Evolutionary conservation across 1,140 invertebrate genomes (phyloP).

Genomic region (Lasioglossum baleicum): DNA sequence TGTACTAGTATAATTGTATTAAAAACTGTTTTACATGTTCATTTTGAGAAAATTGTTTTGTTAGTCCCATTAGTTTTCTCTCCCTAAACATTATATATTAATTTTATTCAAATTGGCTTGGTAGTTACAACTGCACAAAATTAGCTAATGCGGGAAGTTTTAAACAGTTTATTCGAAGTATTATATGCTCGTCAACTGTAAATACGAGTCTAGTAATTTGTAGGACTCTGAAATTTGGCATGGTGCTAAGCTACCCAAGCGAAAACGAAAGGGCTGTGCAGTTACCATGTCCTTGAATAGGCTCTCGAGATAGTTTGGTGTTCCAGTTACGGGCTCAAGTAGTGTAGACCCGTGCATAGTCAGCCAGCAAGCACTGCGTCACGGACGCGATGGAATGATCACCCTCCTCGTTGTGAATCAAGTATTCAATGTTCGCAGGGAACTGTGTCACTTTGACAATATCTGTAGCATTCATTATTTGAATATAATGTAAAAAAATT

Average conservation of each 20-base stretch:
- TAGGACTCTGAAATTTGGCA: neutral
- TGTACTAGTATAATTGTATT: no score
- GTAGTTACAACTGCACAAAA: no score
- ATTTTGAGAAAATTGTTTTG: no score
- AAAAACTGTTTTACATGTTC: no score
- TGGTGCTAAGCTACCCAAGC: neutral
- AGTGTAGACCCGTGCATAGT: slow-evolving; percentile 12
- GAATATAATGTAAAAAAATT: neutral
- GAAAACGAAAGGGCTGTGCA: slow-evolving; percentile 1
- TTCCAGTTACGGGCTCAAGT: slow-evolving; percentile 19
- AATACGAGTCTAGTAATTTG: neutral
- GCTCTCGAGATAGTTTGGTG: slow-evolving; percentile 9
- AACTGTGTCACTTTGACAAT: neutral
- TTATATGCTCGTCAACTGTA: neutral
- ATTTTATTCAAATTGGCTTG: no score
- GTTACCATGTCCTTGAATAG: neutral
- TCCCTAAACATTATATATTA: no score
- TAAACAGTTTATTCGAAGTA: neutral
- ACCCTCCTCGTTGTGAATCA: no score
- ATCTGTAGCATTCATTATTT: neutral
- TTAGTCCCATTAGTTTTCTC: no score
- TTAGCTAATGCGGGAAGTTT: no score
- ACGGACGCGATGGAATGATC: slow-evolving; percentile 11
- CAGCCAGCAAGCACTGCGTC: slow-evolving; percentile 23
- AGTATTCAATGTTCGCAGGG: neutral